These are phyloP conservation scores for Aldabrachelys gigantea DNA, from an alignment of 2,113 vertebrate species.

Conservation along the genomic window DNA sequence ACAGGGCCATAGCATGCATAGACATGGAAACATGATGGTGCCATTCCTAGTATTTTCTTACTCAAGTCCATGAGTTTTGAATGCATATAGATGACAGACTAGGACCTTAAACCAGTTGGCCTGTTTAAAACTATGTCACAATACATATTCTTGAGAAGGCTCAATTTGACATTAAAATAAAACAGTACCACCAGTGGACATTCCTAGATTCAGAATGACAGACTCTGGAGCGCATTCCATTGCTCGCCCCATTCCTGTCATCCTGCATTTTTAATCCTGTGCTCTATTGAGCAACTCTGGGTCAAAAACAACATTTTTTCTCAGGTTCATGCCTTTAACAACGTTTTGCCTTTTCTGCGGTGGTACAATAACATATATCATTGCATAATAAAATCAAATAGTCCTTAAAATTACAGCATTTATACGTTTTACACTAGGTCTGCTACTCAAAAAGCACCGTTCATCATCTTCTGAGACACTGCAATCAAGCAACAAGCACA, in stretches of 20 bases:
- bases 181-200: not conserved
- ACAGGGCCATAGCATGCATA: not conserved
- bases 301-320: not conserved
- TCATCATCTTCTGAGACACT: not conserved
- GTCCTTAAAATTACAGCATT: not conserved
- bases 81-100: not conserved
- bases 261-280: not conserved
- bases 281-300: conserved; percentile 5
- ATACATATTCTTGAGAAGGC: not conserved
- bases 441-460: not conserved
- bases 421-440: not conserved
- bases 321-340: not conserved
- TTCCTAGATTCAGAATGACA: not conserved
- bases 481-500: not conserved
- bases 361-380: not conserved
- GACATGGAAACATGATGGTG: not conserved
- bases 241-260: not conserved
- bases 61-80: not conserved
- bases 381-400: accelerated
- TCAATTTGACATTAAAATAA: not conserved
- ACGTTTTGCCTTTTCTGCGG: not conserved
- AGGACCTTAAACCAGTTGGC: not conserved
- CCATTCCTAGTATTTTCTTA: not conserved
- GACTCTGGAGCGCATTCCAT: not conserved
- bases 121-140: not conserved